These are phyloP conservation scores for Heliconius cydno DNA, from an alignment of 2,888 invertebrate species.

Conservation along the genomic window DNA sequence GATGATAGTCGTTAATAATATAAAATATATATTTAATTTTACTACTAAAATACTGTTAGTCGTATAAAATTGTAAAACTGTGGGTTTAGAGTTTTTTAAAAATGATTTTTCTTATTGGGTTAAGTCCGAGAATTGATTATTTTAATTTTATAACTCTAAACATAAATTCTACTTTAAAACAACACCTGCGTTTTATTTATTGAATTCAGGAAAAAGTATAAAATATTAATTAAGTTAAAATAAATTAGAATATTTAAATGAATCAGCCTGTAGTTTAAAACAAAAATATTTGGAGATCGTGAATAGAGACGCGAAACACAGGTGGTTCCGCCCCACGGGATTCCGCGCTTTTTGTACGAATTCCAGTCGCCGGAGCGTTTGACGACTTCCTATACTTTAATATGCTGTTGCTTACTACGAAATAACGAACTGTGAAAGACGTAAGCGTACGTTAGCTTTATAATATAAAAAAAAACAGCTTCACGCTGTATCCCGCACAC, in stretches of 20 bases:
- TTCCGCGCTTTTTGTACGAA: slow-evolving; percentile 66
- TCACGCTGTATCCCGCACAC: too few species aligned
- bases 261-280: slow-evolving; percentile 54
- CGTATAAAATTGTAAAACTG: too few species aligned
- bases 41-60: too few species aligned
- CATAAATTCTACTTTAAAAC: too few species aligned
- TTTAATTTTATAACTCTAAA: too few species aligned
- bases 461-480: too few species aligned
- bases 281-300: slow-evolving; percentile 47
- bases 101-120: too few species aligned
- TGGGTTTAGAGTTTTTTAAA: too few species aligned
- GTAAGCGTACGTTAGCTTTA: too few species aligned
- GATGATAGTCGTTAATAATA: not conserved
- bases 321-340: slow-evolving; percentile 77
- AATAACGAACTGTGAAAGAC: not conserved
- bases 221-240: not conserved
- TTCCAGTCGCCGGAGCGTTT: slow-evolving; percentile 38
- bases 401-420: not conserved
- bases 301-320: slow-evolving; percentile 66
- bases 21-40: not conserved
- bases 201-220: not conserved
- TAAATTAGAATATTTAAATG: not conserved
- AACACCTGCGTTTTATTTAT: too few species aligned
- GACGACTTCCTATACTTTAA: slow-evolving; percentile 37
- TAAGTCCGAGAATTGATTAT: too few species aligned